phyloP scores from a whole-genome alignment of 2,797 vertebrate species.

The Spinibarbus caldwelli region DNA sequence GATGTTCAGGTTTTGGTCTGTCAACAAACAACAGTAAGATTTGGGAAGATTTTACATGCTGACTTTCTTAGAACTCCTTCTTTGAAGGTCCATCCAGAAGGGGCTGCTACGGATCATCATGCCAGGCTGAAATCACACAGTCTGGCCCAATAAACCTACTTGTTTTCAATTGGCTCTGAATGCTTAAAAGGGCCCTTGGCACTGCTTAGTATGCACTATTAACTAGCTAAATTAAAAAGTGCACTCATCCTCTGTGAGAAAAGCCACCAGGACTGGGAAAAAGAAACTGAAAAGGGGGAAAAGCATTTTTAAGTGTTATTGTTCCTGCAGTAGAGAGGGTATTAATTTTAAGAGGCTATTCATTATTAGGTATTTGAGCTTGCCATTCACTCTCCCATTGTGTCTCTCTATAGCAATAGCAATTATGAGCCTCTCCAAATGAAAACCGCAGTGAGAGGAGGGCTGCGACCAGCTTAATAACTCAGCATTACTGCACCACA shows the following conservation, averaged over 20 bases:
- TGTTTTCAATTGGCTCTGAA: conserved; percentile 52
- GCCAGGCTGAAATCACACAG: not conserved
- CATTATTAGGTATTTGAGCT: conserved; percentile 68
- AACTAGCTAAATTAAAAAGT: conserved; percentile 56
- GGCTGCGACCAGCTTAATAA: conserved; percentile 75
- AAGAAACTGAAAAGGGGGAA: conserved; percentile 6
- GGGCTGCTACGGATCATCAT: not conserved
- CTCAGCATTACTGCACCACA: conserved; percentile 69
- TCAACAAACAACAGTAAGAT: no score
- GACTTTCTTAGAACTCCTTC: not conserved
- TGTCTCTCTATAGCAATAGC: conserved; percentile 69
- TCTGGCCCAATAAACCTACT: conserved; percentile 53
- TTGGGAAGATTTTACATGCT: not conserved
- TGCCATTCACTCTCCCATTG: conserved; percentile 65
- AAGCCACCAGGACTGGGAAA: conserved; percentile 28
- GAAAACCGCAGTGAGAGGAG: conserved; percentile 77
- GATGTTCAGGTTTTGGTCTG: no score
- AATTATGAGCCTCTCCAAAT: conserved; percentile 71
- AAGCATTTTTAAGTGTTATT: conserved; percentile 38
- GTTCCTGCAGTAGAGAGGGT: conserved; percentile 50
- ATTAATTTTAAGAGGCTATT: conserved; percentile 63
- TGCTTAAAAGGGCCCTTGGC: conserved; percentile 58
- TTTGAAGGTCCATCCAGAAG: not conserved
- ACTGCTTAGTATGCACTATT: conserved; percentile 45
- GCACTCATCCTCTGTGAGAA: conserved; percentile 62